Base-by-base conservation (phyloP, 2,113 vertebrate genomes). In the Stegastes partitus region DNA sequence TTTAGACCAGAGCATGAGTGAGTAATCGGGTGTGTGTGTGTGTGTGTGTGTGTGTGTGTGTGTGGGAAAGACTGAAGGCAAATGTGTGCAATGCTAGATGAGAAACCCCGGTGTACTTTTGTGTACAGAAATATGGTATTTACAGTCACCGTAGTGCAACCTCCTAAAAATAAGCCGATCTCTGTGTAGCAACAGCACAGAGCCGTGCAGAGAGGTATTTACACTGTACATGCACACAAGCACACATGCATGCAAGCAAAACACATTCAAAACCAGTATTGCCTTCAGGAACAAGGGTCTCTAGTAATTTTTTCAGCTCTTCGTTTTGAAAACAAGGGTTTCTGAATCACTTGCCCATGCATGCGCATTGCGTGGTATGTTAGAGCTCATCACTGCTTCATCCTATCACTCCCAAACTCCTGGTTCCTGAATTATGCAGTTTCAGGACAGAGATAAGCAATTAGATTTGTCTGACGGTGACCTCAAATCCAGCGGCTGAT, bases 311-410 rank as follows among this genome's bases (percentile, higher is more conserved):
- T 18, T 19, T 23, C 1, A 8, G 31, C n/a, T 64, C 3, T 10
- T 37, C 44, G 54, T 37, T 26, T 49, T 19, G 15, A 16, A 50
- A 23, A 45, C 8, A 25, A n/a, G 1, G 26, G 47, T 45, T 67
- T 77, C 63, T 65, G n/a, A 28, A 53, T 82, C 68, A 54, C 44
- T 42, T 22, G 49, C n/a, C 26, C 66, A 16, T 89, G 91, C 91
- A 91, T 85, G 88, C 25, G 53, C 77, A 54, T 21, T 11, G 57
- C 37, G 66, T 55, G 70, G 75, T 26, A 18, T 68, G 45, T 23
- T 37, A 57, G 12, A 68, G 51, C 31, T 68, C 59, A 56, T 66
- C 84, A n/a, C 76, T 42, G 82, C 76, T 81, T 76, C 80, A 39
- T 1, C 65, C 62, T 74, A 26, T 68, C 54, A 81, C 76, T 71